A percentile compares a stretch with the other conserved stretches of the same genome.
These are phyloP conservation scores for Zophobas atratus DNA, from an alignment of 1,140 invertebrate genomes.

Conservation along the genomic window DNA sequence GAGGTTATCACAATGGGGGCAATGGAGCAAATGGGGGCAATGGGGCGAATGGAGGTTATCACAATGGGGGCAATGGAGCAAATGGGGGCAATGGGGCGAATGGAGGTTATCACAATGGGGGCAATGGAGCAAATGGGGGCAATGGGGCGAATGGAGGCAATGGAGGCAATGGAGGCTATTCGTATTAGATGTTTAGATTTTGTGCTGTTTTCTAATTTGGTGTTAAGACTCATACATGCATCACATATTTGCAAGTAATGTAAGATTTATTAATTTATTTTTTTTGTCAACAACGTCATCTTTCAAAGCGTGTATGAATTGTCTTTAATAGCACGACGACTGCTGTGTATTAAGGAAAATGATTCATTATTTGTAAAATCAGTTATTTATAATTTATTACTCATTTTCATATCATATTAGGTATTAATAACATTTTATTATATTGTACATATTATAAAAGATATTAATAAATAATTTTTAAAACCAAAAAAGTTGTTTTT, in stretches of 20 bases:
- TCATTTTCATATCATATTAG: background rate
- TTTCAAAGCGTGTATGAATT: background rate
- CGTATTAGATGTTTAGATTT: slow-evolving; percentile 2
- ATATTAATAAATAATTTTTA: too few relatives aligned
- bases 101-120: too few relatives aligned
- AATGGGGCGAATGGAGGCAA: too few relatives aligned
- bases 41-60: background rate
- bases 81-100: too few relatives aligned
- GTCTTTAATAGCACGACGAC: slow-evolving; percentile 3
- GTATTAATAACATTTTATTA: background rate
- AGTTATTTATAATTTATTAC: slow-evolving; percentile 1
- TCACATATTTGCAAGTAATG: background rate
- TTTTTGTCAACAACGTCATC: background rate
- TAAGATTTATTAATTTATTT: too few relatives aligned
- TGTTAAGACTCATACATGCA: background rate
- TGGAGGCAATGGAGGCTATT: too few relatives aligned
- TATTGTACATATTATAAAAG: too few relatives aligned
- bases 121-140: too few relatives aligned
- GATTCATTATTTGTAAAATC: background rate
- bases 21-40: slow-evolving; percentile 41
- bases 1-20: slow-evolving; percentile 48
- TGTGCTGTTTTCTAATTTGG: background rate
- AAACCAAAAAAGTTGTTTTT: too few relatives aligned
- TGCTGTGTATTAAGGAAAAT: slow-evolving; percentile 18
- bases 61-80: too few relatives aligned